A percentile compares a stretch with the other conserved stretches of the same genome.
Conservation (phyloP, 2,113 vertebrate genomes). For the Triplophysa rosa region DNA sequence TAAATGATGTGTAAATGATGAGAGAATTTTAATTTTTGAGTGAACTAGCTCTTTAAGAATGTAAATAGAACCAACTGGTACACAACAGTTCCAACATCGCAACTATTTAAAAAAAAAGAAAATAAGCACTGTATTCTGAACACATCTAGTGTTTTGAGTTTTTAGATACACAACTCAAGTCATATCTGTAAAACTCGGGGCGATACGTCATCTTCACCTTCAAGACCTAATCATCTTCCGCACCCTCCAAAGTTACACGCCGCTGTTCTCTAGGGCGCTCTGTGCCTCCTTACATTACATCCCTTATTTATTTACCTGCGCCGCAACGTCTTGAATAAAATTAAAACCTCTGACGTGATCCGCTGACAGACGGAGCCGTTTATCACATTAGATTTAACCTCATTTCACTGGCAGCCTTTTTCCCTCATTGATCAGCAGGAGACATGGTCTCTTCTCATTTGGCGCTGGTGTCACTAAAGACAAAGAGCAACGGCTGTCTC, state of each 20-base stretch:
- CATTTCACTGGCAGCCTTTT: conserved; percentile 58
- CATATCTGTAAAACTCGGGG: not conserved
- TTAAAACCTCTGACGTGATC: conserved; percentile 58
- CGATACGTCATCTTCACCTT: no score
- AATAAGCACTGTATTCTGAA: not conserved
- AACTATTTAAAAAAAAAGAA: no score
- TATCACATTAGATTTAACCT: conserved; percentile 68
- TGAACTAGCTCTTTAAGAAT: no score
- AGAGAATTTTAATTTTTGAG: no score
- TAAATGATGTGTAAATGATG: no score
- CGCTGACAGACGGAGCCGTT: conserved; percentile 62
- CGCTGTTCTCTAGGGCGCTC: conserved; percentile 42
- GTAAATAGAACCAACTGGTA: no score
- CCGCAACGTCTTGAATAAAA: conserved; percentile 58
- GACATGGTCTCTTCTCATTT: conserved; percentile 62
- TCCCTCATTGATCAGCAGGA: conserved; percentile 61
- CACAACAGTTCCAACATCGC: no score
- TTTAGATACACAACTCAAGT: no score
- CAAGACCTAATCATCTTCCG: not conserved
- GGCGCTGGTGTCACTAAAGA: conserved; percentile 47
- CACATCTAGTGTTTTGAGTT: not conserved
- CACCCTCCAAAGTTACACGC: conserved; percentile 2
- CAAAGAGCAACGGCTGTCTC: conserved; percentile 39
- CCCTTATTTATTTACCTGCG: conserved; percentile 60
- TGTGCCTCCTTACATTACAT: conserved; percentile 55